These are phyloP conservation scores for Porites lobata DNA, from an alignment of 92 coral and sea anemone species.

Conservation along the genomic window DNA sequence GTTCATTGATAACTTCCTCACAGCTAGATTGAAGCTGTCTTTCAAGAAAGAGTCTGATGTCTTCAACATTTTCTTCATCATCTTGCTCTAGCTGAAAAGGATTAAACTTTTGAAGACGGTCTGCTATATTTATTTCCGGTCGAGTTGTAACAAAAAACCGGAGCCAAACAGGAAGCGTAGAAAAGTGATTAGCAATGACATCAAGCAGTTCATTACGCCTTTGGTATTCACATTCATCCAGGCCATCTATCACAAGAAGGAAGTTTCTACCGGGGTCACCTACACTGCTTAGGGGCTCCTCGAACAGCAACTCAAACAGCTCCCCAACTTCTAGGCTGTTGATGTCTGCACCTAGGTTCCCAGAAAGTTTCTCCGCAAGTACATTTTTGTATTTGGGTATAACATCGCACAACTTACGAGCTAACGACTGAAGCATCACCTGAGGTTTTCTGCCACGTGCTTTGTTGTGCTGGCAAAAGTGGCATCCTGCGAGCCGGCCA, in stretches of 20 bases:
- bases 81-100: conserved; percentile 44
- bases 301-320: no score
- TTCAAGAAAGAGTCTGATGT: conserved; percentile 27
- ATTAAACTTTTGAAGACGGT: conserved; percentile 10
- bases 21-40: conserved; percentile 19
- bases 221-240: conserved; percentile 19
- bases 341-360: background rate
- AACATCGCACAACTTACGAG: conserved; percentile 44
- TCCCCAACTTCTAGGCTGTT: no score
- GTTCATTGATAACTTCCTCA: background rate
- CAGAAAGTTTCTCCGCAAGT: conserved; percentile 46
- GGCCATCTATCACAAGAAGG: no score
- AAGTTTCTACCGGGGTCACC: no score
- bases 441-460: conserved; percentile 54
- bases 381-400: conserved; percentile 45
- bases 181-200: conserved; percentile 49
- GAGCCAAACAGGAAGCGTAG: conserved; percentile 59
- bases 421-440: conserved; percentile 65
- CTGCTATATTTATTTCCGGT: conserved; percentile 48
- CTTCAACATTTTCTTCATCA: conserved; percentile 55
- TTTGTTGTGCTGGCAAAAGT: conserved; percentile 58
- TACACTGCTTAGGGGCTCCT: no score
- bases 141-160: conserved; percentile 70
- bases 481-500: conserved; percentile 51
- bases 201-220: conserved; percentile 44